A percentile compares a stretch with the other conserved stretches of the same genome.
Evolutionary conservation across 2,797 vertebrate species (phyloP).

Genomic region (Sphenodon punctatus): DNA sequence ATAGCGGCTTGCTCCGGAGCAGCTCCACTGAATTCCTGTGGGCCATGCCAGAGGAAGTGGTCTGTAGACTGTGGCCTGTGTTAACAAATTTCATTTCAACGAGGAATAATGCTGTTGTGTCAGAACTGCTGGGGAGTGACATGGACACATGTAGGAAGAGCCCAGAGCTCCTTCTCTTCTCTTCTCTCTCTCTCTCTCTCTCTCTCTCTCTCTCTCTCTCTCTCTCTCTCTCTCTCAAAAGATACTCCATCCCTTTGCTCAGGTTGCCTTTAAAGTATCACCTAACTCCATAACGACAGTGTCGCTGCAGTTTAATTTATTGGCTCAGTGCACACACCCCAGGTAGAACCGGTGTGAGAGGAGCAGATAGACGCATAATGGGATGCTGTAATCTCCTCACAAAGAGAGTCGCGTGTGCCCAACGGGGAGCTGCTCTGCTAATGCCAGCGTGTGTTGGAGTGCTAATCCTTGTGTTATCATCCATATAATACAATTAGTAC

Average conservation of each 20-base stretch:
- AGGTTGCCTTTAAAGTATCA: background rate
- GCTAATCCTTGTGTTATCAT: background rate
- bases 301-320: slow-evolving; percentile 40
- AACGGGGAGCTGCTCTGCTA: background rate
- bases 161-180: too few species aligned
- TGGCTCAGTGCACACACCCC: slow-evolving; percentile 16
- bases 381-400: background rate
- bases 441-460: slow-evolving; percentile 2
- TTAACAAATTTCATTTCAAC: too few species aligned
- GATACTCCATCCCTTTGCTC: background rate
- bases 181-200: too few species aligned
- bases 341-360: background rate
- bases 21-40: too few species aligned
- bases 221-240: too few species aligned
- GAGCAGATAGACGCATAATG: background rate
- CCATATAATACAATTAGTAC: slow-evolving; percentile 21
- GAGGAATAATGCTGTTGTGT: too few species aligned
- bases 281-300: background rate
- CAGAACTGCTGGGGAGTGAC: too few species aligned
- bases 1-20: too few species aligned
- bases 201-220: too few species aligned
- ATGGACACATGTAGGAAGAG: too few species aligned
- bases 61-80: too few species aligned
- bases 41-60: too few species aligned
- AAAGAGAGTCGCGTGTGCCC: background rate